Conservation (phyloP, 2,797 vertebrate species). For the Labroides dimidiatus region DNA sequence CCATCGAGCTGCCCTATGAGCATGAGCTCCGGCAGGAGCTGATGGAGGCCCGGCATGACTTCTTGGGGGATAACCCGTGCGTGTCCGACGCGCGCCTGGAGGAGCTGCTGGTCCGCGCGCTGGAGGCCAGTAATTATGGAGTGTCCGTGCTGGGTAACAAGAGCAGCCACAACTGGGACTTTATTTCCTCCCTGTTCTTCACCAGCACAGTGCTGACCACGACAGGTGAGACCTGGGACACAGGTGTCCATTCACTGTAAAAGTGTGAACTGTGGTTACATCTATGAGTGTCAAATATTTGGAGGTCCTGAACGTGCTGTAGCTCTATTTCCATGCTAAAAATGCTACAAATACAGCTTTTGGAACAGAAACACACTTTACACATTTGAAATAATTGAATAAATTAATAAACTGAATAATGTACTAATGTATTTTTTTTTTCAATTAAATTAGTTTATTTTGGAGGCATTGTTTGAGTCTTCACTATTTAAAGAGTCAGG, state of each 20-base stretch:
- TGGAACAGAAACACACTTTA: too few relatives aligned
- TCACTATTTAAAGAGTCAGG: too few relatives aligned
- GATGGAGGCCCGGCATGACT: constrained; percentile 82
- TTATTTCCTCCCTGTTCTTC: constrained; percentile 95
- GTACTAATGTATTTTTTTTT: too few relatives aligned
- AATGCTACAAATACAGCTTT: too few relatives aligned
- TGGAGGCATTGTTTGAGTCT: too few relatives aligned
- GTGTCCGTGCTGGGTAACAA: constrained; percentile 90
- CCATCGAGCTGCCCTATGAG: constrained; percentile 93
- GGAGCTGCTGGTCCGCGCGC: constrained; percentile 86
- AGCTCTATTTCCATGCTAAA: too few relatives aligned
- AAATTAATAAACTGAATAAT: too few relatives aligned
- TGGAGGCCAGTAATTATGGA: constrained; percentile 94
- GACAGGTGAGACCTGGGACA: constrained; percentile 85
- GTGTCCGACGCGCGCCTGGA: constrained; percentile 90
- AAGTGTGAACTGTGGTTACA: not conserved
- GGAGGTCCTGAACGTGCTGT: too few relatives aligned
- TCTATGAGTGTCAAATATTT: too few relatives aligned
- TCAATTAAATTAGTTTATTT: too few relatives aligned
- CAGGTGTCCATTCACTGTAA: not conserved
- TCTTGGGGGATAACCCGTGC: constrained; percentile 89
- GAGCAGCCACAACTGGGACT: constrained; percentile 92
- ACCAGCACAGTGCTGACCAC: constrained; percentile 97
- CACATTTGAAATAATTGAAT: too few relatives aligned
- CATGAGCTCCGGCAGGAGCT: constrained; percentile 87